phyloP scores from a whole-genome alignment of 2,797 vertebrate species.

The Aulostomus chinensis region DNA sequence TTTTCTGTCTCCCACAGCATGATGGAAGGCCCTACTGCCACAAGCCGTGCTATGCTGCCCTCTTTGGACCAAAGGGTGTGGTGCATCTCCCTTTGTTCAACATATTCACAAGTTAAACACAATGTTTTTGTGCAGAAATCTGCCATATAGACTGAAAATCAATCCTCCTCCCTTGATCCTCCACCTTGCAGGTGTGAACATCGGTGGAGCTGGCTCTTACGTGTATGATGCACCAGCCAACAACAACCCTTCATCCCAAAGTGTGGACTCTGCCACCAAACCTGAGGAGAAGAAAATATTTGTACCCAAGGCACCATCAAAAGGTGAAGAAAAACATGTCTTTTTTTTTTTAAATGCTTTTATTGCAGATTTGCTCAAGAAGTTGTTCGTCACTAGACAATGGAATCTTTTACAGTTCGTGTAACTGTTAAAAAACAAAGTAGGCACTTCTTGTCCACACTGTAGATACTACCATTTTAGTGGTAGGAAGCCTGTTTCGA shows the following conservation, averaged over 20 bases:
- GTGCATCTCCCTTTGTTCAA: not conserved
- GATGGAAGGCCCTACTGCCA: slow-evolving; percentile 77
- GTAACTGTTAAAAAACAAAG: too few relatives aligned
- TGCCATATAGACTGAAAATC: too few relatives aligned
- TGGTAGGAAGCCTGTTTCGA: too few relatives aligned
- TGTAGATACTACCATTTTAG: too few relatives aligned
- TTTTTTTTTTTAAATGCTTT: too few relatives aligned
- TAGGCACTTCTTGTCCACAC: too few relatives aligned
- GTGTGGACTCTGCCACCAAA: slow-evolving; percentile 63
- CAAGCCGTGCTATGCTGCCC: slow-evolving; percentile 77
- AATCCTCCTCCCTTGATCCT: too few relatives aligned
- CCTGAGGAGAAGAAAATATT: slow-evolving; percentile 63
- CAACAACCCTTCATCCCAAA: slow-evolving; percentile 56
- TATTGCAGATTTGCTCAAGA: too few relatives aligned
- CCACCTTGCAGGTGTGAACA: slow-evolving; percentile 72
- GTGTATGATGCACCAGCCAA: slow-evolving; percentile 71
- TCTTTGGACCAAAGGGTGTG: slow-evolving; percentile 77
- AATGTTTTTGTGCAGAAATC: too few relatives aligned
- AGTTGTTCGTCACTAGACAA: too few relatives aligned
- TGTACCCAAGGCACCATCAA: slow-evolving; percentile 84
- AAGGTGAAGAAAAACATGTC: slow-evolving; percentile 88
- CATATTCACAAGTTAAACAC: too few relatives aligned
- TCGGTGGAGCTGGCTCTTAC: slow-evolving; percentile 79
- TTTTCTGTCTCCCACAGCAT: slow-evolving; percentile 59
- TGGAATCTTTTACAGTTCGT: too few relatives aligned